Evolutionary conservation across 2,113 vertebrate species (phyloP).

Genomic region (Stigmatopora nigra): DNA sequence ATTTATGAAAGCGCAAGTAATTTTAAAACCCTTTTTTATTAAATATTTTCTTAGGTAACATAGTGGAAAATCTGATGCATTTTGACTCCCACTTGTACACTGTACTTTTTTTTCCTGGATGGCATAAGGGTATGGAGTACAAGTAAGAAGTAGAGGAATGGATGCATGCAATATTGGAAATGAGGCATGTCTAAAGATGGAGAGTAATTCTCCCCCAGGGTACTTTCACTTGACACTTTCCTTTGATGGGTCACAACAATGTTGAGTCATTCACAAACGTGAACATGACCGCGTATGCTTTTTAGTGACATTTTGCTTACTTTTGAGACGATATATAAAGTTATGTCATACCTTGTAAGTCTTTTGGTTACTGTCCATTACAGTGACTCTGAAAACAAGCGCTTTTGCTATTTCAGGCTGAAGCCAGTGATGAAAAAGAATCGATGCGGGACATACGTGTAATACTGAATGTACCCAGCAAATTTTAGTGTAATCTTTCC

Average conservation of each 20-base stretch:
- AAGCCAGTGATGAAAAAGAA: too few relatives aligned
- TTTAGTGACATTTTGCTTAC: constrained; percentile 17
- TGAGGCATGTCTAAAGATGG: constrained; percentile 26
- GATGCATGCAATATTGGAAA: constrained; percentile 19
- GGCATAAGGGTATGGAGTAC: constrained; percentile 4
- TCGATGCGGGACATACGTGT: too few relatives aligned
- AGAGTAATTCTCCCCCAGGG: constrained; percentile 26
- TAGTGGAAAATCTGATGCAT: neutral
- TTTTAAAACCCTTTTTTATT: too few relatives aligned
- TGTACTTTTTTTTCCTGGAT: constrained; percentile 20
- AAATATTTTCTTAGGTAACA: too few relatives aligned
- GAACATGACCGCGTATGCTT: constrained; percentile 10
- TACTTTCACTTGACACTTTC: constrained; percentile 48
- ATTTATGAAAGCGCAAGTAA: too few relatives aligned
- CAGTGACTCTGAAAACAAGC: neutral
- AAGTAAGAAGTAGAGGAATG: constrained; percentile 8
- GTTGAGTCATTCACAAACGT: constrained; percentile 21
- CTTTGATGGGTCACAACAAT: constrained; percentile 38
- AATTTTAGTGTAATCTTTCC: too few relatives aligned
- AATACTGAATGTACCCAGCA: too few relatives aligned
- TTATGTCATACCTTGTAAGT: constrained; percentile 25
- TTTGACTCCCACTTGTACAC: neutral
- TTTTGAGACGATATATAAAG: constrained; percentile 16
- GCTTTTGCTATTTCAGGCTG: too few relatives aligned
- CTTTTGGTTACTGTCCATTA: too few relatives aligned